Percentiles rank a stretch among this genome's conserved stretches.
phyloP scores from a whole-genome alignment of 2,113 vertebrate genomes.

The Salvelinus fontinalis region DNA sequence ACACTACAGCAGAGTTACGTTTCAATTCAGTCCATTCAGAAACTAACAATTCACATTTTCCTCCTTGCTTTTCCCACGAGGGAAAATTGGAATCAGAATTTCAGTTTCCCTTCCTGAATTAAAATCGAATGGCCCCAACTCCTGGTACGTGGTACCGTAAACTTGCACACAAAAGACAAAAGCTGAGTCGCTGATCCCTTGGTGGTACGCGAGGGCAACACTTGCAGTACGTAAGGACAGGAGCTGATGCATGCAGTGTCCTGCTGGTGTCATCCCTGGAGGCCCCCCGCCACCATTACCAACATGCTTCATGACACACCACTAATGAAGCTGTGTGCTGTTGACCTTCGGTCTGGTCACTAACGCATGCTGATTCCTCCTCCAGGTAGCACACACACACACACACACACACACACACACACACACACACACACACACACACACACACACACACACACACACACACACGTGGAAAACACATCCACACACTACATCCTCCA shows the following conservation, averaged over 20 bases:
- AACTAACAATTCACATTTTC: no score
- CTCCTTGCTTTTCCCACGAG: no score
- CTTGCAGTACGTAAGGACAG: no score
- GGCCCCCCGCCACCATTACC: not conserved
- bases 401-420: constrained; percentile 8
- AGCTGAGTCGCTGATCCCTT: not conserved
- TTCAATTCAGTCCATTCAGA: no score
- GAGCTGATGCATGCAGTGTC: no score
- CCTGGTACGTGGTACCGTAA: no score
- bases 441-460: constrained; percentile 12
- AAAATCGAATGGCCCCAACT: no score
- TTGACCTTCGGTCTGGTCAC: constrained; percentile 54
- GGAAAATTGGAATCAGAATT: no score
- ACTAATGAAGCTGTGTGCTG: constrained; percentile 62
- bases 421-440: constrained; percentile 12
- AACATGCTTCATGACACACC: constrained; percentile 48
- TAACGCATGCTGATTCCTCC: constrained; percentile 49
- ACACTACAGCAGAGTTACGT: no score
- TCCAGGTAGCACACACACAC: constrained; percentile 56
- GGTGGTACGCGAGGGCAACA: no score
- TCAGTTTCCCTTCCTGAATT: no score
- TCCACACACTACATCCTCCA: constrained; percentile 10
- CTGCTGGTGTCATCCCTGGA: not conserved
- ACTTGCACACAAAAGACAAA: not conserved
- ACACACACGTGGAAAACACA: no score